phyloP scores from a whole-genome alignment of 2,113 vertebrate species.

The Labeo catla region DNA sequence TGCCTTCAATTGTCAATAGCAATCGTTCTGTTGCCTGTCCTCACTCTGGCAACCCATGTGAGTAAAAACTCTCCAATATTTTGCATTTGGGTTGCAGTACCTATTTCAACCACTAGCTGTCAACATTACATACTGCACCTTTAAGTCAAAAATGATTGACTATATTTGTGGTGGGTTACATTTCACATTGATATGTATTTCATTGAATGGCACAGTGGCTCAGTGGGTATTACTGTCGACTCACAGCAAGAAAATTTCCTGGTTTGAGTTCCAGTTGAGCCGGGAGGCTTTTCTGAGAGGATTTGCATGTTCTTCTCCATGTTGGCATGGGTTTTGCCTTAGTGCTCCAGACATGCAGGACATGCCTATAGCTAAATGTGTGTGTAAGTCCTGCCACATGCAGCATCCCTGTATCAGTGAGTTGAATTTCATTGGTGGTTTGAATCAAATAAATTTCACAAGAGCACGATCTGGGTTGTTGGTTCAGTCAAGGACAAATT shows the following conservation, averaged over 20 bases:
- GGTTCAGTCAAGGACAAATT: neutral
- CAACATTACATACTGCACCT: neutral
- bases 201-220: neutral
- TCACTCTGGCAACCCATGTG: neutral
- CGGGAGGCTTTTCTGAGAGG: neutral
- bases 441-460: neutral
- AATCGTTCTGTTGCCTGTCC: neutral
- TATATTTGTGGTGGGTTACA: neutral
- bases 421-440: neutral
- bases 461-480: neutral
- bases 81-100: neutral
- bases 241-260: neutral
- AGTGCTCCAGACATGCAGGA: neutral
- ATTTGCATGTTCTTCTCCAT: neutral
- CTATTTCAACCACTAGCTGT: neutral
- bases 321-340: neutral
- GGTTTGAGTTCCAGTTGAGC: neutral
- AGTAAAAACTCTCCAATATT: too few relatives aligned
- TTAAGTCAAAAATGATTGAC: neutral
- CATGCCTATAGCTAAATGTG: neutral
- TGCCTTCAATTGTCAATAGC: neutral
- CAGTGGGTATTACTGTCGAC: neutral
- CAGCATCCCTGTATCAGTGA: neutral
- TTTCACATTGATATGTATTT: neutral
- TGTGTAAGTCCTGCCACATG: neutral